These are phyloP conservation scores for Proisotoma minuta DNA, from an alignment of 2,888 invertebrate genomes.

Conservation along the genomic window DNA sequence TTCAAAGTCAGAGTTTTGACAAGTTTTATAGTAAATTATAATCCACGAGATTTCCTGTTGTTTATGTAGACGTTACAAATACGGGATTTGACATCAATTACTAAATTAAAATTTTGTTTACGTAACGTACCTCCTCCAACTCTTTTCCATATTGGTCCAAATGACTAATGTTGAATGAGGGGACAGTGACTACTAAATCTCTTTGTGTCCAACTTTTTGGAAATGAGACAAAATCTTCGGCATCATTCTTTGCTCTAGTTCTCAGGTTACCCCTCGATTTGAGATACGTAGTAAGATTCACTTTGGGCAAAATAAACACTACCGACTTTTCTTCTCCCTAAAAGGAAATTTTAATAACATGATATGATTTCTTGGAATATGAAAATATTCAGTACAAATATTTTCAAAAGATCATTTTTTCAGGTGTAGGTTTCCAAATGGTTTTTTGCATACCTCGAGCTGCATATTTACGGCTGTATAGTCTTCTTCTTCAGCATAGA, in stretches of 20 bases:
- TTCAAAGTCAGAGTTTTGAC: too few relatives aligned
- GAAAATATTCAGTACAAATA: not conserved
- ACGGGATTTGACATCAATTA: not conserved
- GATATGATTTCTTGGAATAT: not conserved
- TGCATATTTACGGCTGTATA: slow-evolving; percentile 28
- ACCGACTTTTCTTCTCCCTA: slow-evolving; percentile 33
- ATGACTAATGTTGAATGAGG: slow-evolving; percentile 26
- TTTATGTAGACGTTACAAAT: too few relatives aligned
- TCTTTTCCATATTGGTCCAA: slow-evolving; percentile 36
- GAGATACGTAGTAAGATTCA: slow-evolving; percentile 33
- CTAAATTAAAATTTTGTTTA: not conserved
- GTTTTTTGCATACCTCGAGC: slow-evolving; percentile 25
- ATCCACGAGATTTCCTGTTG: too few relatives aligned
- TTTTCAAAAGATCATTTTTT: too few relatives aligned
- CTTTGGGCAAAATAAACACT: slow-evolving; percentile 32
- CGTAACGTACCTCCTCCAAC: slow-evolving; percentile 27
- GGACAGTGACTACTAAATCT: slow-evolving; percentile 17
- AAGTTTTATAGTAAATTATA: too few relatives aligned
- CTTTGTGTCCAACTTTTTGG: slow-evolving; percentile 28
- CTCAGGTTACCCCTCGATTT: slow-evolving; percentile 10
- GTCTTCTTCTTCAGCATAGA: slow-evolving; percentile 24
- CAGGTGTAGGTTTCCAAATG: too few relatives aligned
- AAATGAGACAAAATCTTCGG: slow-evolving; percentile 25
- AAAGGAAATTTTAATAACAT: not conserved
- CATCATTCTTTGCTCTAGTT: slow-evolving; percentile 11